Conservation (phyloP, 2,797 vertebrate genomes). For the Falco concolor region DNA sequence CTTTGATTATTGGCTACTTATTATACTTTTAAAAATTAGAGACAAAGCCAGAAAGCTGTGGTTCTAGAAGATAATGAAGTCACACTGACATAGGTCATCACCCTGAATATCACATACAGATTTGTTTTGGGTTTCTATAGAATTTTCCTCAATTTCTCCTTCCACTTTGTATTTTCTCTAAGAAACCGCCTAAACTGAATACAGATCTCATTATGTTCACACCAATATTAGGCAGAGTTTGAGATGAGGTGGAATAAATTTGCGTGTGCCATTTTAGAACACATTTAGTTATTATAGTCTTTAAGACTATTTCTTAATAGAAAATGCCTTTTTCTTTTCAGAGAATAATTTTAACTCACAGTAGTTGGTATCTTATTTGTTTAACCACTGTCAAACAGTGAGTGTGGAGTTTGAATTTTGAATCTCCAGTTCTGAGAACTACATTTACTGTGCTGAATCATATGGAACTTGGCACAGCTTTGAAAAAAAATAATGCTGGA, state of each 20-base stretch:
- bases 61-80: slow-evolving; percentile 20
- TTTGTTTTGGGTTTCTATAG: neutral
- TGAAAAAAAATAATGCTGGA: neutral
- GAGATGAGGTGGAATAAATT: neutral
- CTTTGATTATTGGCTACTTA: slow-evolving; percentile 40
- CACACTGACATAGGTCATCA: neutral
- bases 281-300: neutral
- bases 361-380: neutral
- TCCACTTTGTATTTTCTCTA: neutral
- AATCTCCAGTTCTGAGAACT: neutral
- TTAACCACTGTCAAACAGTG: neutral
- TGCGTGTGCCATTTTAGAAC: neutral
- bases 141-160: neutral
- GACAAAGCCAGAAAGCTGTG: slow-evolving; percentile 25
- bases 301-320: neutral
- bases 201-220: neutral
- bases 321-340: neutral
- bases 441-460: neutral
- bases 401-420: neutral
- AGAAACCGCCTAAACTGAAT: neutral
- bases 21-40: slow-evolving; percentile 38
- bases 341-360: neutral
- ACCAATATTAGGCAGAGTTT: neutral
- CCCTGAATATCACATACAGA: neutral
- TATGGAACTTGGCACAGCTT: neutral